A percentile compares a stretch with the other conserved stretches of the same genome.
phyloP scores from a whole-genome alignment of 2,888 invertebrate species.

The Diabrotica balteata region DNA sequence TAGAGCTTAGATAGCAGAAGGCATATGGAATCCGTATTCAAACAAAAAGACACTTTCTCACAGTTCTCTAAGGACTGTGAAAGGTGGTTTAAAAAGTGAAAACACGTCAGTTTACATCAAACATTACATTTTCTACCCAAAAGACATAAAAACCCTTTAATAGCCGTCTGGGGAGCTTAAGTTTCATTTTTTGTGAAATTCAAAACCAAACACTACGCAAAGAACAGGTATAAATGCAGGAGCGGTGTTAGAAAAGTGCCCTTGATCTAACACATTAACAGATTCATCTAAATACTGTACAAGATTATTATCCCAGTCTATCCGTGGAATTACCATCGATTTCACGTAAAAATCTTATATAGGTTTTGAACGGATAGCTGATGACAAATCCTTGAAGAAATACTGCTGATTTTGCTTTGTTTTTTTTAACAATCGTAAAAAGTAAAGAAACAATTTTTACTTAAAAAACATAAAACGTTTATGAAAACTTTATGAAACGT shows the following conservation, averaged over 20 bases:
- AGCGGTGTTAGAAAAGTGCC: neutral
- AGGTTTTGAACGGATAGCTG: no score
- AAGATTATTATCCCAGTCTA: no score
- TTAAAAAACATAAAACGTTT: no score
- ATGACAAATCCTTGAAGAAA: no score
- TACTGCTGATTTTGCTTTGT: no score
- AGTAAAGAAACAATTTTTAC: no score
- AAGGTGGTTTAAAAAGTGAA: conserved; percentile 27
- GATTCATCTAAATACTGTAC: no score
- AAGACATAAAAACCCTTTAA: conserved; percentile 31
- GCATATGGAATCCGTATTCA: conserved; percentile 3
- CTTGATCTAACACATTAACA: no score
- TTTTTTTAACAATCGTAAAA: no score
- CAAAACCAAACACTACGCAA: conserved; percentile 29
- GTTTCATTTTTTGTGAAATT: conserved; percentile 32
- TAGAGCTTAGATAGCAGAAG: neutral
- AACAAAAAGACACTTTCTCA: conserved; percentile 26
- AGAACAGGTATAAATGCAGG: conserved; percentile 30
- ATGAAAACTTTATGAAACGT: no score
- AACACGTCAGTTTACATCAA: conserved; percentile 29
- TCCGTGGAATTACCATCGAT: no score
- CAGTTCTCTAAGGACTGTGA: conserved; percentile 17
- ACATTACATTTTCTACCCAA: conserved; percentile 29
- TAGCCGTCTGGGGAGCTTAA: conserved; percentile 28
- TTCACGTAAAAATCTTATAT: no score